phyloP scores from a whole-genome alignment of 2,797 vertebrate species.

The Alectoris magna region DNA sequence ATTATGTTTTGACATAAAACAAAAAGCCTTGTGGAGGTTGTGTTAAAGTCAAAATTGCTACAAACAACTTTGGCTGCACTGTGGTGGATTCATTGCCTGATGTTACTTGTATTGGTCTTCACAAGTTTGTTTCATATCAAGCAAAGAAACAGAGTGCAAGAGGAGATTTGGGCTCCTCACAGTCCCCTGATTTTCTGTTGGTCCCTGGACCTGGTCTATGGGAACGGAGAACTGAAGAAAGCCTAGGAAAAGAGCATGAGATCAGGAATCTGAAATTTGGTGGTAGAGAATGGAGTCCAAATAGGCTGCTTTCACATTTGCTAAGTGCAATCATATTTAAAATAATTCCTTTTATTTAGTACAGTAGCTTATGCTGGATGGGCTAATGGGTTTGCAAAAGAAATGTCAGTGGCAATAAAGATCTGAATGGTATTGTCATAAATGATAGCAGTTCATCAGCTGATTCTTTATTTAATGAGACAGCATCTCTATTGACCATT shows the following conservation, averaged over 20 bases:
- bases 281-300: neutral
- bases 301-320: neutral
- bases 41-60: neutral
- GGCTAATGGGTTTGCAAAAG: neutral
- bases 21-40: neutral
- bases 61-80: neutral
- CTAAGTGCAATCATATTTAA: neutral
- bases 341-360: neutral
- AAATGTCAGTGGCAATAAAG: slow-evolving; percentile 4
- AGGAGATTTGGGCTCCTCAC: neutral
- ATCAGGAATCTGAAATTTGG: neutral
- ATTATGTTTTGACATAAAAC: neutral
- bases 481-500: neutral
- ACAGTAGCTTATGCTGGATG: neutral
- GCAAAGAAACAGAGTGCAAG: neutral
- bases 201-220: neutral
- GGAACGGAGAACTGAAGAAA: neutral
- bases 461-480: slow-evolving; percentile 28
- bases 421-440: neutral
- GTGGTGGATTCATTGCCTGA: neutral
- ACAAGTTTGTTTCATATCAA: neutral
- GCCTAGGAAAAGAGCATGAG: neutral
- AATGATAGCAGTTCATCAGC: neutral
- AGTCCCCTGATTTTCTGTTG: neutral
- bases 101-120: neutral